Evolutionary conservation across 2,113 vertebrate species (phyloP), one percentile per base, ranked within the genome.

Genomic region (Neofelis nebulosa): DNA sequence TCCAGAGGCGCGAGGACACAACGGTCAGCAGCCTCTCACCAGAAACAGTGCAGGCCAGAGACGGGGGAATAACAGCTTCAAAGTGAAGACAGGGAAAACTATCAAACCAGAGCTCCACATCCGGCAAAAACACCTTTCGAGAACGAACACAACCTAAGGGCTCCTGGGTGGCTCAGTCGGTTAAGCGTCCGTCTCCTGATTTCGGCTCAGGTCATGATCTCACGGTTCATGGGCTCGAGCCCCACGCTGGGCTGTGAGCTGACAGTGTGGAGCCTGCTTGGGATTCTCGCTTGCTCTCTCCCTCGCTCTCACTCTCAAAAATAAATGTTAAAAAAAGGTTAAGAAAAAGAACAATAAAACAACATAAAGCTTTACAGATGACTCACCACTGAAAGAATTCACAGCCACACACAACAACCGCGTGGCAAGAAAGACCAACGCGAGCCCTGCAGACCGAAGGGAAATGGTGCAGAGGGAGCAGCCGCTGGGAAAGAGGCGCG

Each of bases 401-500:
- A 31, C 29, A 14, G 23, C 13, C 29, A 66, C 65, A 6, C 29
- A 2, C 13, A 5, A 76, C 13, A 27, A 12, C 9, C 0, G 0
- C 1, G 13, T 12, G 69, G 25, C 3, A 0, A 41, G 71, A 38
- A 31, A 73, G 11, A 41, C 21, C 5, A 41, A 13, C 21, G 11
- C 71, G 25, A 13, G 11, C 13, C 21, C 71, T 5, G 0, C 11
- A 73, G 71, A 21, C 63, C 2, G 12, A 27, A 65, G 63, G 63
- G 63, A 10, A 29, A 11, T 12, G 1, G 63, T 3, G 27, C 14
- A 25, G 38, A 45, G 5, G 1, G 25, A 76, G 41, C 7, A 27
- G 41, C 25, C 25, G 27, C 73, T 1, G 5, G 38, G 41, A 29
- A 25, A 74, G 38, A 45, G 5, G 71, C 10, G 9, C 25, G 10